Conservation (phyloP, 2,797 vertebrate genomes). For the Threskiornis aethiopicus region DNA sequence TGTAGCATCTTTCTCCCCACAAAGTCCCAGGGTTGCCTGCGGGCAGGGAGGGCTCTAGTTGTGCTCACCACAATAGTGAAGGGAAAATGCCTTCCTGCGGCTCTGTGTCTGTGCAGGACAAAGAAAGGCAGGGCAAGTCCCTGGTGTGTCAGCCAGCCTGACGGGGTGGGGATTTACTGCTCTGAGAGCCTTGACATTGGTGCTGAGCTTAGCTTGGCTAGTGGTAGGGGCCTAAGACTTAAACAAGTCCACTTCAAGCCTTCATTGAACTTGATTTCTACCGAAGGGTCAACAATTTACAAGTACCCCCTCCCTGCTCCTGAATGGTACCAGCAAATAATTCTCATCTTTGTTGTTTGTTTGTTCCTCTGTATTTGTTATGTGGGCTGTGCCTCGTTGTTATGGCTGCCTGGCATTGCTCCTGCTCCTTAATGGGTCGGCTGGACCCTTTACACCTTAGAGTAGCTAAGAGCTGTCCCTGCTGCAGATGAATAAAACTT, state of each 20-base stretch:
- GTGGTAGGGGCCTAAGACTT: neutral
- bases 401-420: neutral
- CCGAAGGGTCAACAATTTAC: neutral
- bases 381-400: neutral
- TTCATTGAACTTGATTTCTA: fast-evolving
- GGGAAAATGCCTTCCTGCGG: neutral
- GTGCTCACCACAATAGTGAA: neutral
- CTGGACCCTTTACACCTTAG: neutral
- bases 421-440: neutral
- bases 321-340: neutral
- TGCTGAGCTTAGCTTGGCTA: neutral
- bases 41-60: neutral
- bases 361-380: neutral
- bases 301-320: neutral
- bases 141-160: neutral
- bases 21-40: neutral
- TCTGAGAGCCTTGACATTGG: neutral
- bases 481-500: neutral
- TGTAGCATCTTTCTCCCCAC: neutral
- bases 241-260: neutral
- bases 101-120: neutral
- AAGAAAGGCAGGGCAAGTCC: neutral
- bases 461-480: neutral
- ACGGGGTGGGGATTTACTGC: neutral
- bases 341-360: too few species aligned